These are phyloP conservation scores for Limnephilus lunatus DNA, from an alignment of 2,888 invertebrate genomes.

Conservation along the genomic window DNA sequence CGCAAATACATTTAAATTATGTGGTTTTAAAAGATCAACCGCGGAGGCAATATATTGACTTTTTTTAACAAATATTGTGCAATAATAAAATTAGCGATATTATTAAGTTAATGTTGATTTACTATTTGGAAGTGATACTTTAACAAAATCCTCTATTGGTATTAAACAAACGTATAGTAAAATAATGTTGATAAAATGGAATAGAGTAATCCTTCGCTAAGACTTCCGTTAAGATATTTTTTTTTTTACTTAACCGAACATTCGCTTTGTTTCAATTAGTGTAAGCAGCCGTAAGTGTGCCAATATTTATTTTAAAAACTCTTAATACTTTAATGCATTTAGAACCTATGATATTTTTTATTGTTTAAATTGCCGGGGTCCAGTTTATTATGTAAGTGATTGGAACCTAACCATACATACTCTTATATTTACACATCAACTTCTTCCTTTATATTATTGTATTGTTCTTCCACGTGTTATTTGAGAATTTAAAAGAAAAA, in stretches of 20 bases:
- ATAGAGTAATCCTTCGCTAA: background rate
- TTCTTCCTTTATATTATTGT: constrained; percentile 11
- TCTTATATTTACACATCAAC: constrained; percentile 5
- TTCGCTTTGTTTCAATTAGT: background rate
- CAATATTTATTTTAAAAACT: background rate
- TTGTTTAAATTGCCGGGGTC: background rate
- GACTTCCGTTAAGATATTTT: background rate
- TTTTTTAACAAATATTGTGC: background rate
- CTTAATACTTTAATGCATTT: background rate
- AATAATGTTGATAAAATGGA: background rate
- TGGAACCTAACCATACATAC: background rate
- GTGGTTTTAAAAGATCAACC: background rate
- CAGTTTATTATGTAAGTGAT: background rate
- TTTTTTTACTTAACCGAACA: background rate
- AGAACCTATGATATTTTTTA: background rate
- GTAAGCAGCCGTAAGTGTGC: background rate
- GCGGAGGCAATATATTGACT: background rate
- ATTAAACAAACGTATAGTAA: background rate
- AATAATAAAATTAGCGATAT: background rate
- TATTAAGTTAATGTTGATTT: background rate
- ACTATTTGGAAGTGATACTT: background rate
- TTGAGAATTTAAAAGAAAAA: constrained; percentile 9
- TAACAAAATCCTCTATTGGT: background rate
- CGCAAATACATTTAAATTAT: background rate
- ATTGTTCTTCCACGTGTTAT: constrained; percentile 5